Evolutionary conservation across 2,888 invertebrate species (phyloP).

Genomic region (Idaea aversata): DNA sequence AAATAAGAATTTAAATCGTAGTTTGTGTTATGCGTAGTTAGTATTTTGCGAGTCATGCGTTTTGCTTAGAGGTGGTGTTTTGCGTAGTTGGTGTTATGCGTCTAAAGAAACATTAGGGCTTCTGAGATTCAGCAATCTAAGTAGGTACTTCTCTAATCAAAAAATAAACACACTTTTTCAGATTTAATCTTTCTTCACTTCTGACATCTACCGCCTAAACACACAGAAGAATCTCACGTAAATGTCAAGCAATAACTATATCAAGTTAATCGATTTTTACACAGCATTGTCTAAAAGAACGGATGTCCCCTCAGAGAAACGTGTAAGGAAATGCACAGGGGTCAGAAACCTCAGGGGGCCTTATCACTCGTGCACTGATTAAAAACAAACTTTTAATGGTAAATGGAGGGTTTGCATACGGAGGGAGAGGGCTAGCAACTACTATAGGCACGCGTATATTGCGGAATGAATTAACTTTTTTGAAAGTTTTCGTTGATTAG

Average conservation of each 20-base stretch:
- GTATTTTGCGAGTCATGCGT: too few species aligned
- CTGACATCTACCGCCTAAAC: too few species aligned
- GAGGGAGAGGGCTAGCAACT: conserved; percentile 28
- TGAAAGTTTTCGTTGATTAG: conserved; percentile 25
- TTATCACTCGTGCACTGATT: conserved; percentile 74
- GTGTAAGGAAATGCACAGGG: conserved; percentile 31
- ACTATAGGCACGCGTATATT: background rate
- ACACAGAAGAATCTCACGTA: background rate
- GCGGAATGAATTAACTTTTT: background rate
- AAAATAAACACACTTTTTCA: too few species aligned
- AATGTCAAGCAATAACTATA: background rate
- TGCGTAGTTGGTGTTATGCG: too few species aligned
- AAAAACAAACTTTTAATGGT: conserved; percentile 65
- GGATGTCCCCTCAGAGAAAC: conserved; percentile 48
- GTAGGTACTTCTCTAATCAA: too few species aligned
- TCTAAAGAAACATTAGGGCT: too few species aligned
- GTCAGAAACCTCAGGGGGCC: conserved; percentile 43
- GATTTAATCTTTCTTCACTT: too few species aligned
- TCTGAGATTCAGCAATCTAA: too few species aligned
- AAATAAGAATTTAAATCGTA: too few species aligned
- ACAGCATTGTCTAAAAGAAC: conserved; percentile 19
- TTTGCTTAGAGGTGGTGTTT: too few species aligned
- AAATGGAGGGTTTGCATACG: conserved; percentile 50
- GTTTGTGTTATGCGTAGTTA: too few species aligned
- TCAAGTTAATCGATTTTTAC: conserved; percentile 14